A percentile compares a stretch with the other conserved stretches of the same genome.
These are phyloP conservation scores for Dromaius novaehollandiae DNA, from an alignment of 2,113 vertebrate species.

Conservation along the genomic window DNA sequence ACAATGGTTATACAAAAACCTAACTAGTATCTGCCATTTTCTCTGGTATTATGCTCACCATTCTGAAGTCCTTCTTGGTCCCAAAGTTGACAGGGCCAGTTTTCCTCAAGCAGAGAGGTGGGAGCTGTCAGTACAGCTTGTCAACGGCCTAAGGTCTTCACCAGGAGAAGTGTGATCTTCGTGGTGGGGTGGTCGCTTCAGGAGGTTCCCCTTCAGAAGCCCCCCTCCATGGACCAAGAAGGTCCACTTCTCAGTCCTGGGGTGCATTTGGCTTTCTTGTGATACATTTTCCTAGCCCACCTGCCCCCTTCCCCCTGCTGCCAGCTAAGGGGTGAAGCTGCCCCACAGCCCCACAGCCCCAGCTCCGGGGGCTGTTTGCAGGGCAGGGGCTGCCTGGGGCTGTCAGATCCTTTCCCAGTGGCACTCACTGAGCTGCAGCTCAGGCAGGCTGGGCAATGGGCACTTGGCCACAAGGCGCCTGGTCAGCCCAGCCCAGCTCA, in stretches of 20 bases:
- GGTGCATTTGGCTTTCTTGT: neutral
- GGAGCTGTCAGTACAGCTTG: neutral
- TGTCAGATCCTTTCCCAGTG: no score
- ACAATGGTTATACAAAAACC: neutral
- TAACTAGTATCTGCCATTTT: neutral
- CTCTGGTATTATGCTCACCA: neutral
- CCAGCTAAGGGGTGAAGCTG: neutral
- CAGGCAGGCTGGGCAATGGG: neutral
- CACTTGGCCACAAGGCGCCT: neutral
- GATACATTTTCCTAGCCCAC: neutral
- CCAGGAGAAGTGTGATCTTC: neutral
- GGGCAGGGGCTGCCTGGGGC: neutral
- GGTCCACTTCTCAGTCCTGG: neutral
- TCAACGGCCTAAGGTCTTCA: neutral
- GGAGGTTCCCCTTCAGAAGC: no score
- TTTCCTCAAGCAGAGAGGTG: neutral
- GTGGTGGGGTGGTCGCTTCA: no score
- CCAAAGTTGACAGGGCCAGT: neutral
- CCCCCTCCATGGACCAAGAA: no score
- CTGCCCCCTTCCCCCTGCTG: neutral
- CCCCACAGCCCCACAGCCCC: neutral
- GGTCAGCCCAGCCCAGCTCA: neutral
- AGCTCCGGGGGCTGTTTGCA: rapidly evolving
- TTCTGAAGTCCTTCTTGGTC: neutral
- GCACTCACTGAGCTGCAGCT: neutral